Base-by-base conservation (phyloP, 2,888 invertebrate genomes). In the Cheilosia vulpina region DNA sequence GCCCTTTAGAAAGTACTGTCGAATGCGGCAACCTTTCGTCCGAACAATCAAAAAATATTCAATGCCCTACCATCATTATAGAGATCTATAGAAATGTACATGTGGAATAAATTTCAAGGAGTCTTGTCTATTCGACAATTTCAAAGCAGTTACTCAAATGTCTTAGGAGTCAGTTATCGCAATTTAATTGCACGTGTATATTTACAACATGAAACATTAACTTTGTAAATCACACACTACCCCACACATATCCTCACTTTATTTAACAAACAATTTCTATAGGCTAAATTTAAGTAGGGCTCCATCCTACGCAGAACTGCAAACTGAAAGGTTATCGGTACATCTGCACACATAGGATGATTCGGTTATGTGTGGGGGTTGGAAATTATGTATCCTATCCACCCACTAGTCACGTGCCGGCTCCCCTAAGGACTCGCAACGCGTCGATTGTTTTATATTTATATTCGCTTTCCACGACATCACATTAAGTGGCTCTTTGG, bases 391-490 rank as follows among this genome's bases (percentile, higher is more conserved):
- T 45, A 17, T 45, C 68, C 58, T 57, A 57, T 47, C 41, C 43
- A 71, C 63, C 63, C 43, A 76, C 63, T 53, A 53, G 21, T 53
- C 47, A 55, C 55, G 58, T 78, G 53, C 38, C 60, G 45, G 38
- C 34, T 19, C 24, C 65, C 57, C 24, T 6, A 38, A 58, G 57
- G 65, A 65, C 15, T 50, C 17, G 27, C 9, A 63, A 41, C 27
- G 13, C 82, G 66, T 66, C 66, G 60, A 78, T 82, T 77, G 58
- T 77, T 76, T 71, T 73, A 53, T 77, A 53, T 77, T 75, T 58
- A 82, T 66, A 58, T 31, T 53, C 58, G 65, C 53, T 77, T 65
- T 71, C 45, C 77, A 82, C 77, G 82, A 50, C 53, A 77, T 60
- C 62, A 24, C 17, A 60, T 62, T 31, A 62, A 72, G 81, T 69